Evolutionary conservation across 2,888 invertebrate species (phyloP).

Genomic region (Exocentrus adspersus): DNA sequence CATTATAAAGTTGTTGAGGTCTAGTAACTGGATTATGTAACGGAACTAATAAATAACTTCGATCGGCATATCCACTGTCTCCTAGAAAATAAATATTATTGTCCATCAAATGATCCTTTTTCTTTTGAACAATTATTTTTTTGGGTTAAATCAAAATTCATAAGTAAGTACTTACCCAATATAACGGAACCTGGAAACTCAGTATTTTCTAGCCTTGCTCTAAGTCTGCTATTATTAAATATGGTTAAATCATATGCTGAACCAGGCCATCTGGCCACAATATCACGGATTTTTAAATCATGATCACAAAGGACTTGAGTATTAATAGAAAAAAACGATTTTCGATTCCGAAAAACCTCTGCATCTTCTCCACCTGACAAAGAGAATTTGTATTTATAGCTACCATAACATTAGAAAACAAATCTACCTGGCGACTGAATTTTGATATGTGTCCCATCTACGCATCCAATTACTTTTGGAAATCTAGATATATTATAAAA

Average conservation of each 20-base stretch:
- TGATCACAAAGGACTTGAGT: slow-evolving; percentile 46
- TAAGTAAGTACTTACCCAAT: slow-evolving; percentile 4
- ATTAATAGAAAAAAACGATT: slow-evolving; percentile 51
- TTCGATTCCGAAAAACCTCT: slow-evolving; percentile 48
- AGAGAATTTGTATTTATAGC: not conserved
- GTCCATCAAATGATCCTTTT: not conserved
- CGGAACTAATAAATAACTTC: slow-evolving; percentile 14
- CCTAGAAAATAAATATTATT: slow-evolving; percentile 2
- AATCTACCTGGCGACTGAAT: slow-evolving; percentile 23
- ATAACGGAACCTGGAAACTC: not conserved
- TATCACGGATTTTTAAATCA: slow-evolving; percentile 40
- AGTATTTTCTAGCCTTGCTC: not conserved
- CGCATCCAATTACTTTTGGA: slow-evolving; percentile 10
- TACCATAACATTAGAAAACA: not conserved
- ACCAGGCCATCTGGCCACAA: slow-evolving; percentile 40
- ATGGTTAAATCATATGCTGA: slow-evolving; percentile 39
- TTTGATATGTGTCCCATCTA: slow-evolving; percentile 20
- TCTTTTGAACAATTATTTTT: not conserved
- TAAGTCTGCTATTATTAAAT: slow-evolving; percentile 26
- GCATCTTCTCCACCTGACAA: slow-evolving; percentile 42
- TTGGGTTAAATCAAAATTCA: not conserved
- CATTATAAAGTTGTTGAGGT: slow-evolving; percentile 10
- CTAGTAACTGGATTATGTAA: slow-evolving; percentile 5
- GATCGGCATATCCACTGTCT: slow-evolving; percentile 21
- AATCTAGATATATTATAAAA: slow-evolving; percentile 17